Base-by-base conservation (phyloP, 2,888 invertebrate species). In the Lasioglossum calceatum region DNA sequence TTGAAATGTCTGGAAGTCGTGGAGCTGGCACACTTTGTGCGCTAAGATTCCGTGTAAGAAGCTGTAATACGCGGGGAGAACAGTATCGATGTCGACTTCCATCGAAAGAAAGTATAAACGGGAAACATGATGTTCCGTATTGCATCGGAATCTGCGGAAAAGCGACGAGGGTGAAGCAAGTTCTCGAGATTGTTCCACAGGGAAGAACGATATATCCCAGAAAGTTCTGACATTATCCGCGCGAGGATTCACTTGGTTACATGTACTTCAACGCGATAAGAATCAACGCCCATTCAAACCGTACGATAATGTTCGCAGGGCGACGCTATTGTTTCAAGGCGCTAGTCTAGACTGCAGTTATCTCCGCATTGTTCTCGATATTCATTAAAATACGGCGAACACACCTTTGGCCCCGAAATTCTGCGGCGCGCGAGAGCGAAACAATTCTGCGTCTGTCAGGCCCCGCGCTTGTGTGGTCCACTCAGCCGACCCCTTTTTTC, bases 321-420 rank as follows among this genome's bases (percentile, higher is more conserved):
- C 87, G 86, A 83, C 88, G 67, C 91, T 84, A 93, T 94, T 94
- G 94, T 94, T 92, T 90, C 87, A 78, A 87, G 87, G 87, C 90
- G 91, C 89, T 89, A 89, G 88, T 87, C 88, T 85, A 86, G 90
- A 85, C 88, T 88, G 89, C 85, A 78, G 92, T 91, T 92, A 92
- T 91, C 93, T 91, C 84, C 87, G 91, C 90, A 92, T 94, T 92
- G 92, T 93, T 89, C 91, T 85, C 90, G 88, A 92, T 93, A 91
- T 93, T 93, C 93, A 90, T 93, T 92, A 93, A 93, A 94, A 93
- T 91, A 88, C 90, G 90, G 89, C 91, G 92, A 92, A 90, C 89
- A 89, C 39, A 88, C 89, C 44, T 91, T 90, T 86, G 84, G 91
- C 90, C 83, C 83, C 77, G 90, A 90, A 87, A 87, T 74, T 75